Evolutionary conservation across 1,140 invertebrate species (phyloP), one percentile per base, ranked within the genome.

Genomic region (Sitodiplosis mosellana): DNA sequence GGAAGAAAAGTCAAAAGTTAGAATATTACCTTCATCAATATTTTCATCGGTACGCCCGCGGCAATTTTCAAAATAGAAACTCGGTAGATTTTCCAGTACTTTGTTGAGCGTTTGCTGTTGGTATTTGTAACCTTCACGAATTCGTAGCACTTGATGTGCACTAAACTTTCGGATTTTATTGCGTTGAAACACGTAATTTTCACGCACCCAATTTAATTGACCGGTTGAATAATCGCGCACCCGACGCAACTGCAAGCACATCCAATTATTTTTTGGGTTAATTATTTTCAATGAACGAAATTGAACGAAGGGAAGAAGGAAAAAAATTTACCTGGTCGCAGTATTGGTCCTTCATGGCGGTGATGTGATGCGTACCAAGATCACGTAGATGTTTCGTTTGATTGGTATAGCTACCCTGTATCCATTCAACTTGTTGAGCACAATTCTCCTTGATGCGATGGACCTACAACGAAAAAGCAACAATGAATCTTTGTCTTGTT

Each of bases 111-210:
- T 90, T 63, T 90, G 86, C 61, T 94, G 90, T 61, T 92, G 88
- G 56, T 91, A 87, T 65, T 94, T 94, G 72, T 91, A 94, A 6
- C 86, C 87, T 63, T 94, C 89, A 7, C 88, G 76, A 3, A 94
- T 67, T 42, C 86, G 73, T 14, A 92, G 65, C 33, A 93, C 78
- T 62, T 95, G 90, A 57, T 91, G 84, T 0, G 86, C 79, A 63
- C 87, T 90, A 67, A 94, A 96, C 63, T 95, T 94, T 14, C 89
- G 73, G 47, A 95, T 90, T 57, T 90, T 82, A 60, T 92, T 86
- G 14, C 90, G 74, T 67, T 95, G 91, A 73, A 89, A 88, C 56
- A 93, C 82, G 65, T 95, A 95, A 63, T 91, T 92, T 60, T 94
- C 89, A 45, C 89, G 74, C 45, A 95, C 84, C 79, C 87, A 87